phyloP scores from a whole-genome alignment of 2,888 invertebrate genomes.

The Oscheius sp. region DNA sequence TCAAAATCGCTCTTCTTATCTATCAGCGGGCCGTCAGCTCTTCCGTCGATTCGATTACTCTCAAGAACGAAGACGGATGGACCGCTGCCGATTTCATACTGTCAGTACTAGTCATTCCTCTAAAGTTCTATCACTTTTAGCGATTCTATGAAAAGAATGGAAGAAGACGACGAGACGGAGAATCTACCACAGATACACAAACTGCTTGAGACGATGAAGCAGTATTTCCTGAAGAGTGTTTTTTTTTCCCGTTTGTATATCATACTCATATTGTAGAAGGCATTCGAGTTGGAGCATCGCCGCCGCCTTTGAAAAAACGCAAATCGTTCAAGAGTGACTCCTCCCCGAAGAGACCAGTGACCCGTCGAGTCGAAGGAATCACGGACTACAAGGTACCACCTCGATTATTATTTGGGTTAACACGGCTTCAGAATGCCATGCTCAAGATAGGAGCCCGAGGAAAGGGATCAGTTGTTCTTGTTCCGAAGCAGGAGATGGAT shows the following conservation, averaged over 20 bases:
- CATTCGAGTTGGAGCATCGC: background rate
- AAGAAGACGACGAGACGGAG: background rate
- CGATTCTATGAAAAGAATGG: slow-evolving; percentile 11
- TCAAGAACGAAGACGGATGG: slow-evolving; percentile 19
- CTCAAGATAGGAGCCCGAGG: background rate
- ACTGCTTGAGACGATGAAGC: slow-evolving; percentile 3
- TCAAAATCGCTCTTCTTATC: background rate
- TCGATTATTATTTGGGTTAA: background rate
- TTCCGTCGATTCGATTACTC: background rate
- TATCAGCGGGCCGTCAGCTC: background rate
- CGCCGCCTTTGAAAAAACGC: background rate
- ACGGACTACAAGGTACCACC: background rate
- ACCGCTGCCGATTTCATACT: slow-evolving; percentile 5
- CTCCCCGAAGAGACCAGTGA: no score
- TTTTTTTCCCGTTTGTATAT: background rate
- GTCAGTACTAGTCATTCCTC: background rate
- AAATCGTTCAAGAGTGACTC: no score
- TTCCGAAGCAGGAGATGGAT: background rate
- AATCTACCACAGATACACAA: background rate
- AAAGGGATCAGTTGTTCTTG: background rate
- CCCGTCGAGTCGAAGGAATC: slow-evolving; percentile 6
- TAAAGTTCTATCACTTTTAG: slow-evolving; percentile 5
- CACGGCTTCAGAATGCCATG: slow-evolving; percentile 18
- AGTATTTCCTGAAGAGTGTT: background rate
- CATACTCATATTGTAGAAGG: background rate